Percentiles rank a stretch among this genome's conserved stretches.
Evolutionary conservation across 1,140 invertebrate species (phyloP).

Genomic region (Cotesia vestalis): DNA sequence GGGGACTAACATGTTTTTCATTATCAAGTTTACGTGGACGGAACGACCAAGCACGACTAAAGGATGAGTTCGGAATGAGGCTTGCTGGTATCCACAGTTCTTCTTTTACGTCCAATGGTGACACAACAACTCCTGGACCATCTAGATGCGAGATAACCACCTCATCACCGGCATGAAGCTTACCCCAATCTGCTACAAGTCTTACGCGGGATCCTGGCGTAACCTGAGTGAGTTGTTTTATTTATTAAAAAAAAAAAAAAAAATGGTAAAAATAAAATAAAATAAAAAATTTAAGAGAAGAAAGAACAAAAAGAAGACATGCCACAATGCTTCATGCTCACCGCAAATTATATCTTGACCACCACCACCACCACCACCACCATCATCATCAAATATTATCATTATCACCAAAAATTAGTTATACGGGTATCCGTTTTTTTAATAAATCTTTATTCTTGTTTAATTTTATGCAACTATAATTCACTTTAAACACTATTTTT

Average conservation of each 20-base stretch:
- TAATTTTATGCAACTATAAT: slow-evolving; percentile 25
- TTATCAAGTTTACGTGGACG: slow-evolving; percentile 63
- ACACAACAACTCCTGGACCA: slow-evolving; percentile 61
- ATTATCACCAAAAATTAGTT: slow-evolving; percentile 37
- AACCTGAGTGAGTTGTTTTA: slow-evolving; percentile 58
- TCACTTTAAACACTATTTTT: slow-evolving; percentile 28
- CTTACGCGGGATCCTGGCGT: slow-evolving; percentile 66
- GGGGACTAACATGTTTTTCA: slow-evolving; percentile 39
- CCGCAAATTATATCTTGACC: slow-evolving; percentile 24
- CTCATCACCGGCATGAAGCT: slow-evolving; percentile 66
- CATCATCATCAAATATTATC: slow-evolving; percentile 17
- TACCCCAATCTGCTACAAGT: slow-evolving; percentile 66
- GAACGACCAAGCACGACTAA: slow-evolving; percentile 72
- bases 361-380: slow-evolving; percentile 16
- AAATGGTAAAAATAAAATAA: no score
- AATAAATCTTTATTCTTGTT: slow-evolving; percentile 20
- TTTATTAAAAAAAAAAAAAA: slow-evolving; percentile 30
- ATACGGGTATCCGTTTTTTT: slow-evolving; percentile 14
- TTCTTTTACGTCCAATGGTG: slow-evolving; percentile 58
- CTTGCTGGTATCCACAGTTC: slow-evolving; percentile 74
- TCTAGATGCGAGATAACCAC: slow-evolving; percentile 64
- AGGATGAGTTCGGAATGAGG: slow-evolving; percentile 67
- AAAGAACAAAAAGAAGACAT: slow-evolving; percentile 6
- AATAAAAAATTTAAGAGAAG: background rate
- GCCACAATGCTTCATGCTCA: slow-evolving; percentile 32